Evolutionary conservation across 2,113 vertebrate species (phyloP).

Genomic region (Mus spicilegus): DNA sequence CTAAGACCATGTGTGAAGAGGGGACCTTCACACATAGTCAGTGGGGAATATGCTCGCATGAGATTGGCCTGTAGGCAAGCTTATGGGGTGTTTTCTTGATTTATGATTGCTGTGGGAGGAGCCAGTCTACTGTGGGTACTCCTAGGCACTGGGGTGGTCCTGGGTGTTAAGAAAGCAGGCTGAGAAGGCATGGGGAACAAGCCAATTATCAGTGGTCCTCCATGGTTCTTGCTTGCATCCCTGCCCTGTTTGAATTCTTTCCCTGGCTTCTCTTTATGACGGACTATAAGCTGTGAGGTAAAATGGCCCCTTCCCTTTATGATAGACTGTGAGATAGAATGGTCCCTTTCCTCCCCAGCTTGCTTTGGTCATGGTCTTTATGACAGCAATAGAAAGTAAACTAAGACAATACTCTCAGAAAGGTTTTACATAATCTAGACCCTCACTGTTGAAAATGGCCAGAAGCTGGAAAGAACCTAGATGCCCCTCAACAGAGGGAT

Average conservation of each 20-base stretch:
- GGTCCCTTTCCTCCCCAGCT: neutral
- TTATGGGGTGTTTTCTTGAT: neutral
- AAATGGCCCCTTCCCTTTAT: neutral
- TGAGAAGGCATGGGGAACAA: neutral
- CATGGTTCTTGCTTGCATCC: neutral
- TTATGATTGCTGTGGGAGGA: neutral
- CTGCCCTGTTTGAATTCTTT: neutral
- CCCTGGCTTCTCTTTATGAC: neutral
- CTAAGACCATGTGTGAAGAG: neutral
- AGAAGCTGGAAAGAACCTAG: no score
- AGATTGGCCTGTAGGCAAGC: neutral
- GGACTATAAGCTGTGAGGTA: neutral
- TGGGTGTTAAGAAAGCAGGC: neutral
- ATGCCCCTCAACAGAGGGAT: no score
- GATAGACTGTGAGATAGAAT: neutral
- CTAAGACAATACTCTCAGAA: neutral
- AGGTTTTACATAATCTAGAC: no score
- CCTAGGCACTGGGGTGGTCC: neutral
- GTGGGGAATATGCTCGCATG: neutral
- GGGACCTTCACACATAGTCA: neutral
- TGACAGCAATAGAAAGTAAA: neutral
- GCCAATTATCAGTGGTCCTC: neutral
- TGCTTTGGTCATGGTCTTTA: neutral
- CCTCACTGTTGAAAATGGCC: neutral
- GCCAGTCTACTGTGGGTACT: neutral